These are phyloP conservation scores for Sitodiplosis mosellana DNA, from an alignment of 1,140 invertebrate genomes.

Conservation along the genomic window DNA sequence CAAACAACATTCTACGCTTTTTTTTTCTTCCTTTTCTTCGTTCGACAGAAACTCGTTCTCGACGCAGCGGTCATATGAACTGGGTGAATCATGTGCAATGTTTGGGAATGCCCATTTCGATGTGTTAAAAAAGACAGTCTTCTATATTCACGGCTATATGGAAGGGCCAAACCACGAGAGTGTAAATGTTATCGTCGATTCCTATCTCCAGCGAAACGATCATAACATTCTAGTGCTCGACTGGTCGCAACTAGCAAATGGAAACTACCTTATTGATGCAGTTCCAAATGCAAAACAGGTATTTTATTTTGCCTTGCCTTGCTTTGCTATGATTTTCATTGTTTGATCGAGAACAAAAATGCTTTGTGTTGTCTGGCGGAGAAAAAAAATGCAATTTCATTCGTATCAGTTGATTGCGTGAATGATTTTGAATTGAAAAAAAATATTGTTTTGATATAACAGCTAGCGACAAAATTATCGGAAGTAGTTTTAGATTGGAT, in stretches of 20 bases:
- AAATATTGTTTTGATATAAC: neutral
- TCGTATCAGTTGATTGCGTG: slow-evolving; percentile 4
- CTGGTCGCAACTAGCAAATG: slow-evolving; percentile 36
- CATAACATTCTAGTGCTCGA: slow-evolving; percentile 33
- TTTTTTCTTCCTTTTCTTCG: too few relatives aligned
- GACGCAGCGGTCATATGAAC: slow-evolving; percentile 8
- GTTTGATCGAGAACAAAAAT: too few relatives aligned
- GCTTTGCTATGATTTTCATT: too few relatives aligned
- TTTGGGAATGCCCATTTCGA: slow-evolving; percentile 27
- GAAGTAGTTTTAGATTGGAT: slow-evolving; percentile 20
- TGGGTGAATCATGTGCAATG: slow-evolving; percentile 14
- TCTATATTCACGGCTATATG: slow-evolving; percentile 37
- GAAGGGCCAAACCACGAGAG: slow-evolving; percentile 35
- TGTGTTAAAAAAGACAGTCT: slow-evolving; percentile 28
- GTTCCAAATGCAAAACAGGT: slow-evolving; percentile 31
- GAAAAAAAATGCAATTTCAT: slow-evolving; percentile 6
- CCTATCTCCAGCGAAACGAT: slow-evolving; percentile 23
- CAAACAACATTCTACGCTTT: too few relatives aligned
- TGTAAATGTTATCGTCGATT: slow-evolving; percentile 28
- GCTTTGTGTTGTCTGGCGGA: neutral
- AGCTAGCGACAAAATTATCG: slow-evolving; percentile 19
- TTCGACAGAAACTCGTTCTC: neutral
- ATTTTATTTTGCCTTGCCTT: neutral
- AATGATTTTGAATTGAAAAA: too few relatives aligned
- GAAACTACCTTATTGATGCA: slow-evolving; percentile 33